Evolutionary conservation across 1,140 invertebrate species (phyloP).

Genomic region (Leptoteleia sp.): DNA sequence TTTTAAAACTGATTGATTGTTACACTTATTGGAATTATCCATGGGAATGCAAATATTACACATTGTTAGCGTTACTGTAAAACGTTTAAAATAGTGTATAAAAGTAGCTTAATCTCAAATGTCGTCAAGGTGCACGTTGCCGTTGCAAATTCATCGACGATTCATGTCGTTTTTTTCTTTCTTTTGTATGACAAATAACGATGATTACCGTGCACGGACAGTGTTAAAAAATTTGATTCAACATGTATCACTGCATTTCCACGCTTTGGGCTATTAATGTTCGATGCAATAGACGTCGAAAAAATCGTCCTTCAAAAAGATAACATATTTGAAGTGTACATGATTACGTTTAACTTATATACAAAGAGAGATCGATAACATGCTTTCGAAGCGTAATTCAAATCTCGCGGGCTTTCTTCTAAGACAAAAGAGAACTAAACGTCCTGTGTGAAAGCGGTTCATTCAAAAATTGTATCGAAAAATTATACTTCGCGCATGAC

Average conservation of each 20-base stretch:
- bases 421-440: no score
- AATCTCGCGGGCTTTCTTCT: not conserved
- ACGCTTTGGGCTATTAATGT: slow-evolving; percentile 31
- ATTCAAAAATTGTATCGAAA: no score
- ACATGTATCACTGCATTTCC: slow-evolving; percentile 36
- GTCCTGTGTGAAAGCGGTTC: no score
- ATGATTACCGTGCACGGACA: slow-evolving; percentile 42
- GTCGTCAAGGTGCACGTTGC: no score
- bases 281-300: slow-evolving; percentile 56
- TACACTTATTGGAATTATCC: no score
- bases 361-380: slow-evolving; percentile 53
- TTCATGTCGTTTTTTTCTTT: not conserved
- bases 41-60: no score
- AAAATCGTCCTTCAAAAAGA: slow-evolving; percentile 43
- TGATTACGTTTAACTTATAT: slow-evolving; percentile 47
- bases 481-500: no score
- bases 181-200: not conserved
- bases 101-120: no score
- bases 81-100: no score
- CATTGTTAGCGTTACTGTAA: no score
- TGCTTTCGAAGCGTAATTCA: not conserved
- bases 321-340: slow-evolving; percentile 56
- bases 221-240: slow-evolving; percentile 44
- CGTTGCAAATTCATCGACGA: no score
- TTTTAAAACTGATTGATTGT: no score